Conservation (phyloP, 2,888 invertebrate genomes). For the Thymelicus sylvestris region DNA sequence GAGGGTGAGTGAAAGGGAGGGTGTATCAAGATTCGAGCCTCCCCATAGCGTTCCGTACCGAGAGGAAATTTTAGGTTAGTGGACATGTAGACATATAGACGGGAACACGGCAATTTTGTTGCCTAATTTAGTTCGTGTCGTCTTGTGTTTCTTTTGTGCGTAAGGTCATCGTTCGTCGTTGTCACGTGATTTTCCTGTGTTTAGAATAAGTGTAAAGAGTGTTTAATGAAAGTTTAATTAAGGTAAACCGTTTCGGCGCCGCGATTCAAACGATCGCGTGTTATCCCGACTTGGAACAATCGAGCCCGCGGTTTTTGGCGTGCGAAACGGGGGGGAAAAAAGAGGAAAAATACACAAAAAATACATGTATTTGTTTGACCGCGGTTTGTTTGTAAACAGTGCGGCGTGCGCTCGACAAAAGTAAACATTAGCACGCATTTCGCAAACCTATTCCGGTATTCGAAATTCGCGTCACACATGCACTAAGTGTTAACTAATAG, state of each 20-base stretch:
- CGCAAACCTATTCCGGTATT: slow-evolving; percentile 39
- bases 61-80: slow-evolving; percentile 84
- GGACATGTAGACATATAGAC: slow-evolving; percentile 85
- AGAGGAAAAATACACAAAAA: slow-evolving; percentile 25
- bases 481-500: slow-evolving; percentile 41
- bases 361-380: slow-evolving; percentile 50
- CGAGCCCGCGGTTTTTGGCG: slow-evolving; percentile 44
- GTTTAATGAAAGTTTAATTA: slow-evolving; percentile 40
- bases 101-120: slow-evolving; percentile 84
- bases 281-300: slow-evolving; percentile 33
- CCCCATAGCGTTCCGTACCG: slow-evolving; percentile 79
- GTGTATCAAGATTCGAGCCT: slow-evolving; percentile 74
- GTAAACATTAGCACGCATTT: slow-evolving; percentile 46
- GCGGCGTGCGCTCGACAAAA: slow-evolving; percentile 65
- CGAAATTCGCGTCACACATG: slow-evolving; percentile 36
- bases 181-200: slow-evolving; percentile 63
- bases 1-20: slow-evolving; percentile 81
- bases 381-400: slow-evolving; percentile 79
- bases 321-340: slow-evolving; percentile 41
- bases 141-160: slow-evolving; percentile 84
- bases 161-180: slow-evolving; percentile 80
- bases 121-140: slow-evolving; percentile 84
- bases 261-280: slow-evolving; percentile 35
- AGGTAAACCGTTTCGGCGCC: slow-evolving; percentile 33
- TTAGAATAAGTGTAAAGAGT: slow-evolving; percentile 47